Evolutionary conservation across 2,797 vertebrate genomes (phyloP).

Genomic region (Enteromius afrohamiltoni): DNA sequence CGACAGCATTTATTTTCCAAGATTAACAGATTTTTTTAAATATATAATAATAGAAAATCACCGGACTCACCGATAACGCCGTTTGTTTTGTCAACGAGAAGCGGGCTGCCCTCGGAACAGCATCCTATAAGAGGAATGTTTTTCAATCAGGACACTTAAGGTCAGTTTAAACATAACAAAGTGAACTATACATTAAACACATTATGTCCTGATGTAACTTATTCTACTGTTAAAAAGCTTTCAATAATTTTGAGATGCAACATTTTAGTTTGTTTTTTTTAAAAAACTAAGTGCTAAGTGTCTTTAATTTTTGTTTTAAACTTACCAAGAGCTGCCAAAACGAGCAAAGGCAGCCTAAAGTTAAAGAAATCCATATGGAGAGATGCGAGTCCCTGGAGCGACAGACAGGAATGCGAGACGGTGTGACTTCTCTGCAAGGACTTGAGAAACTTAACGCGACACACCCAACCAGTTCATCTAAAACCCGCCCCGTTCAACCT

Average conservation of each 20-base stretch:
- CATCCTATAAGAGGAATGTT: constrained; percentile 23
- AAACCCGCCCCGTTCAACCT: constrained; percentile 5
- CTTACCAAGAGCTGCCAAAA: constrained; percentile 53
- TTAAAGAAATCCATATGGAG: constrained; percentile 54
- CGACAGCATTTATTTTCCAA: neutral
- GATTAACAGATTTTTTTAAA: neutral
- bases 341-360: constrained; percentile 42
- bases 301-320: neutral
- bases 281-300: neutral
- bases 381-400: constrained; percentile 40
- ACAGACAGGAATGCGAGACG: constrained; percentile 40
- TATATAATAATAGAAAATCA: neutral
- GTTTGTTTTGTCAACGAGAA: neutral
- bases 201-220: neutral
- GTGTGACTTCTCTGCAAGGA: neutral
- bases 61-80: constrained; percentile 39
- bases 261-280: neutral
- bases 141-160: constrained; percentile 5
- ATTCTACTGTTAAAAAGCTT: neutral
- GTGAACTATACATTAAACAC: neutral
- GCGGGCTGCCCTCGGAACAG: neutral
- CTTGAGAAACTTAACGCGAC: constrained; percentile 21
- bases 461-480: constrained; percentile 18
- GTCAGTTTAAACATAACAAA: neutral
- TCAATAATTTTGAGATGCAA: neutral